Evolutionary conservation across 2,888 invertebrate species (phyloP), one percentile per base, ranked within the genome.

Genomic region (Unio delphinus): DNA sequence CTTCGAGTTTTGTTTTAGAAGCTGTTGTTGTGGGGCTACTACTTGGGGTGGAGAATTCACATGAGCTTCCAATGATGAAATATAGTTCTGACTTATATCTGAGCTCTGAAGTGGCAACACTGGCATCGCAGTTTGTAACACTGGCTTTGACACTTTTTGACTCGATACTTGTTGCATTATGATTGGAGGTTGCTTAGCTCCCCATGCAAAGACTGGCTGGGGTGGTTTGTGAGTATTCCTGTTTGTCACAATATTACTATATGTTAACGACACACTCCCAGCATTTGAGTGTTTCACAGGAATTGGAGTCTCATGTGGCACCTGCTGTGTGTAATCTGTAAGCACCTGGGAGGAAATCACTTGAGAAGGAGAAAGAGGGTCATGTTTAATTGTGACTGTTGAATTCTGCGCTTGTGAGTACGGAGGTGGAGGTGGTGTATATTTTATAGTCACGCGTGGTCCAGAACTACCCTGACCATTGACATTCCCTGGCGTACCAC

Each of bases 151-250:
- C 58, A 90, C 97, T 90, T 97, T 96, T 26, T 96, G 96, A 91
- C 96, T 96, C 90, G 96, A 96, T 26, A 98, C 98, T 55, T 96
- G 96, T 89, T 97, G 97, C 96, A 97, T 98, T 76, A 98, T 97
- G 79, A 98, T 95, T 11, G 97, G 96, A 64, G 96, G 95, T 89
- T 97, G 97, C 65, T 95, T 92, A 68, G 95, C 95, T 69, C 94
- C 94, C 94, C 96, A 95, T 63, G 95, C 94, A 88, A 94, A 94
- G 68, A 95, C 91, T 5, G 96, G 79, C 28, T 73, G 72, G 28
- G 70, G 66, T 28, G 70, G 74, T 60, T 28, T 70, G 66, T 57
- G 67, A 70, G n/a, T 62, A 61, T 26, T 67, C 69, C 56, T 68
- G 72, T 34, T 73, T 70, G n/a, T 61, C 65, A 11, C 72, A 64